Evolutionary conservation across 2,888 invertebrate genomes (phyloP), one percentile per base, ranked within the genome.

Genomic region (Drosophila falleni): DNA sequence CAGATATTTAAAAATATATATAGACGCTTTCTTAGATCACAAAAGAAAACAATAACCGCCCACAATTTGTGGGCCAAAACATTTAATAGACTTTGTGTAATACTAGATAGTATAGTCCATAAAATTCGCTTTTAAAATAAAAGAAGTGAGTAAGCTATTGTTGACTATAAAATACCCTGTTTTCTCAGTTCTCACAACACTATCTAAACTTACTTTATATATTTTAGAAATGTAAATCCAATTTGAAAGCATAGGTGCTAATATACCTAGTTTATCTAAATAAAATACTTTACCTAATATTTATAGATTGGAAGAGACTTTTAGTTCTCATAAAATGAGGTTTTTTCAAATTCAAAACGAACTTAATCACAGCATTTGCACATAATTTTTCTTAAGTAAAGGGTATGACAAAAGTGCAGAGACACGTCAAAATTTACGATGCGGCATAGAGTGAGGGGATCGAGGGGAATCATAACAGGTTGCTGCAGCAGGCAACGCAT

Each of bases 21-120:
- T 46, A 49, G 35, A 46, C 15, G 29, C 13, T 35, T 26, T 19
- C 50, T 44, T 63, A 59, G 59, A 75, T 85, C 82, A 71, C 77
- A 81, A 63, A 70, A 50, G 68, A 69, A 73, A 73, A 84, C 80
- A 87, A 81, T 68, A 81, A 77, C 71, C 79, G 81, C 82, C 87
- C 81, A 81, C 83, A 76, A 26, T 59, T 66, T 71, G 69, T 80
- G 41, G 80, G 65, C 73, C 71, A 58, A 42, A 73, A 69, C 37
- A 67, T 82, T 82, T 72, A 86, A 83, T 83, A 73, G 84, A 44
- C 69, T 77, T 56, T 62, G 55, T 50, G 69, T 78, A 87, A 81
- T 81, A 67, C 75, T 81, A 84, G 80, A 85, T 63, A 82, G 74
- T 74, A 68, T 66, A 60, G 51, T 35, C 61, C 58, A 84, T 84